Evolutionary conservation across 2,113 vertebrate genomes (phyloP), one percentile per base, ranked within the genome.

Genomic region (Daboia siamensis): DNA sequence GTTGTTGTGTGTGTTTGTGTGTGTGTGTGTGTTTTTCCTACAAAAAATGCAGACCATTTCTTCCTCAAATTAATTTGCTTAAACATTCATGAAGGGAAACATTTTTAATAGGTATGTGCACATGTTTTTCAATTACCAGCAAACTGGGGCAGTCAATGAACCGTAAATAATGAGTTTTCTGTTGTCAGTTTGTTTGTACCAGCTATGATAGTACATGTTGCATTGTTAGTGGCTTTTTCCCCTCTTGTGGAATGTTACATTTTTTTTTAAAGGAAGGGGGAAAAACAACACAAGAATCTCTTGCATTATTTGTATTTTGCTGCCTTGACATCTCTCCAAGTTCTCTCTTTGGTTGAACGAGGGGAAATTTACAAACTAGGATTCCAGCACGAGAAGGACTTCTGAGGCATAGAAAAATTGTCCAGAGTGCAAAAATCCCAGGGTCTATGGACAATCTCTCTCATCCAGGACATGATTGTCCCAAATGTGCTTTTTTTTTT

Each of bases 51-150:
- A 87, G 93, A 88, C 46, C 59, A 59, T 21, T 95, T 90, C 57
- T 94, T 95, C 21, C 95, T 97, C 69, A 4, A 96, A 95, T 52
- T 94, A 95, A 95, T 96, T 97, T 95, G 21, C 86, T 96, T 96
- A 95, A 97, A 96, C 95, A 96, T 64, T 97, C 91, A 95, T 2
- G 0, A 95, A 94, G 44, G 94, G 3, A 21, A 95, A 90, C 21
- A 13, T 90, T 96, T 95, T 96, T 92, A 95, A 96, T 93, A 95
- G 90, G 96, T 96, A 94, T 93, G 29, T 95, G 90, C 1, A 95
- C 96, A 91, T 23, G 7, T 56, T 86, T 95, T 94, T 95, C 89
- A 96, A n/a, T 95, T 95, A 92, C 86, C 94, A 92, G 59, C 4
- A 94, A 96, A 95, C 5, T 90, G 13, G 24, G 24, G 21, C 88